phyloP scores from a whole-genome alignment of 2,888 invertebrate species.

The Hirtodrosophila alboralis region DNA sequence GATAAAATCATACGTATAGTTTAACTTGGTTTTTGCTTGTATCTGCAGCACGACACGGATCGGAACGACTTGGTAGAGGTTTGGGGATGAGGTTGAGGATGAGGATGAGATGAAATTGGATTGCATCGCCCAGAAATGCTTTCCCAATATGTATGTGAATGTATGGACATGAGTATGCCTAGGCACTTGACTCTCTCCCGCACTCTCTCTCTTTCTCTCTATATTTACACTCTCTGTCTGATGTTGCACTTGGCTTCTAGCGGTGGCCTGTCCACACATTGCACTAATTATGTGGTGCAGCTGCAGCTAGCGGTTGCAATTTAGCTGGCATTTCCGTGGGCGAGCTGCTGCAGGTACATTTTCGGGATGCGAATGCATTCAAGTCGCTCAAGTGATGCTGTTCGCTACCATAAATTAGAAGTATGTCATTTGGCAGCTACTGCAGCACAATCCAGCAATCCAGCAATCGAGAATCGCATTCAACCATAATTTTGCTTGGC shows the following conservation, averaged over 20 bases:
- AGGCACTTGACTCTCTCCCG: slow-evolving; percentile 46
- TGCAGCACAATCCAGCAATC: too few relatives aligned
- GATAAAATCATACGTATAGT: slow-evolving; percentile 65
- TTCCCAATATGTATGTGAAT: slow-evolving; percentile 32
- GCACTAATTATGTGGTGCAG: slow-evolving; percentile 66
- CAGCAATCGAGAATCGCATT: slow-evolving; percentile 49
- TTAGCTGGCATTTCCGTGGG: slow-evolving; percentile 68
- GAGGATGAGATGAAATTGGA: slow-evolving; percentile 5
- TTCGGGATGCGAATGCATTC: slow-evolving; percentile 20
- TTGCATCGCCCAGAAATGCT: slow-evolving; percentile 52
- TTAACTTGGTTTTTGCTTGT: slow-evolving; percentile 36
- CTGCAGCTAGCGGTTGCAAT: slow-evolving; percentile 61
- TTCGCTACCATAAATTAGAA: slow-evolving; percentile 73
- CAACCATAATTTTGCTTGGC: slow-evolving; percentile 64
- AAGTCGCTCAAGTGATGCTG: slow-evolving; percentile 25
- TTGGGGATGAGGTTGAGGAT: too few relatives aligned
- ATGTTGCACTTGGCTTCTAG: slow-evolving; percentile 29
- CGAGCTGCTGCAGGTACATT: slow-evolving; percentile 40
- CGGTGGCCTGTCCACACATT: slow-evolving; percentile 73
- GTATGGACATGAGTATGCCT: slow-evolving; percentile 6
- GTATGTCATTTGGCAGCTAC: slow-evolving; percentile 76
- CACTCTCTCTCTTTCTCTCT: too few relatives aligned
- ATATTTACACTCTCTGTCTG: too few relatives aligned
- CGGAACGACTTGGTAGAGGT: slow-evolving; percentile 9
- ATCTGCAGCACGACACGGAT: slow-evolving; percentile 49